Evolutionary conservation across 2,113 vertebrate genomes (phyloP), one percentile per base, ranked within the genome.

Genomic region (Collichthys lucidus): DNA sequence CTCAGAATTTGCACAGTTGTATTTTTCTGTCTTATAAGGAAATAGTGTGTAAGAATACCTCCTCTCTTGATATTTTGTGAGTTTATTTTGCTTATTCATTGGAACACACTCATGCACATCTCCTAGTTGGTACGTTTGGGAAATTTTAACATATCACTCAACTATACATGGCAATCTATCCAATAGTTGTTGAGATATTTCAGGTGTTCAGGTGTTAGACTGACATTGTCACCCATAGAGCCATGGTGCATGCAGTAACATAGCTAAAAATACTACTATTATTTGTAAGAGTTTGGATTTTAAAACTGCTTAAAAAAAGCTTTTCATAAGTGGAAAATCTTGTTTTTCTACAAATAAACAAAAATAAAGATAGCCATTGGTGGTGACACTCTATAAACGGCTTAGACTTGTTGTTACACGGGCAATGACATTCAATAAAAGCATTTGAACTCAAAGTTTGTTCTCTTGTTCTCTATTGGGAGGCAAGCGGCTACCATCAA

Each of bases 391-490:
- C 50, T 26, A 68, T 35, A 84, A 88, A 68, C 47, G 17, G 50
- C 29, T 76, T 47, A 42, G 16, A 20, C 42, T 40, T 49, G 62
- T 65, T 65, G 15, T 59, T 71, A 71, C 24, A 56, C 47, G 57
- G 73, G 11, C 47, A 76, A 12, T 62, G 63, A 76, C 74, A 17
- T 82, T 47, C 24, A 83, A 87, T 64, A 61, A 74, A 84, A 88
- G 29, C 70, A 67, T 73, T 82, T 89, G 56, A 86, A 79, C 78
- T 80, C 74, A 63, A 63, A 73, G 67, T 82, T 81, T 77, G 44
- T 77, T 83, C 69, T 64, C 11, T 57, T 49, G 12, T n/a, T 24
- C 40, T 76, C 74, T 10, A 31, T 35, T 62, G 85, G 63, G 56
- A 81, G 74, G 69, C 52, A 52, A 53, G 73, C n/a, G 1, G 56